Conservation (phyloP, 1,140 invertebrate species). For the Zaprionus tsacasi region DNA sequence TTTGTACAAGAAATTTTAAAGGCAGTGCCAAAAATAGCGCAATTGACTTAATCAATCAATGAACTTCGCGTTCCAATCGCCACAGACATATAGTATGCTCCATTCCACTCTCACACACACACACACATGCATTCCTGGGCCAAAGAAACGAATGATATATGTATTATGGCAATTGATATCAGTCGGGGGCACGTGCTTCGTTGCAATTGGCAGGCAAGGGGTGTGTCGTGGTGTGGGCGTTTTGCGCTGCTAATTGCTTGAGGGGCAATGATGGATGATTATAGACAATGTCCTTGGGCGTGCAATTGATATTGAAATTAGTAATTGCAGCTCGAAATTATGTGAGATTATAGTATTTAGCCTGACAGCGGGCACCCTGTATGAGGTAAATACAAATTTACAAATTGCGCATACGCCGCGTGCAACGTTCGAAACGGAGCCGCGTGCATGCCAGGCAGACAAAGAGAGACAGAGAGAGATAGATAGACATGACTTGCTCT, state of each 20-base stretch:
- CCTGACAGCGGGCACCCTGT: not conserved
- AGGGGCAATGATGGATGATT: slow-evolving; percentile 12
- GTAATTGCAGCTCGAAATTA: slow-evolving; percentile 42
- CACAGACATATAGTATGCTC: not conserved
- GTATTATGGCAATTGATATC: slow-evolving; percentile 34
- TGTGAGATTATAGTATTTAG: slow-evolving; percentile 6
- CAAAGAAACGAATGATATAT: slow-evolving; percentile 1
- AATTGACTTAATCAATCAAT: slow-evolving; percentile 44
- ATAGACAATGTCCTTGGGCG: slow-evolving; percentile 13
- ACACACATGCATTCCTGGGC: not conserved
- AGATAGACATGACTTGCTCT: not conserved
- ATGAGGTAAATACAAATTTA: not conserved
- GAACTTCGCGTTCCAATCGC: slow-evolving; percentile 20
- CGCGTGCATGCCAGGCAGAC: slow-evolving; percentile 58
- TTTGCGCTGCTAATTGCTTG: slow-evolving; percentile 6
- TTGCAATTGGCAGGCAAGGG: slow-evolving; percentile 19
- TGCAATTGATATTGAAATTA: slow-evolving; percentile 73
- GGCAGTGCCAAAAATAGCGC: slow-evolving; percentile 38
- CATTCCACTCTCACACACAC: not conserved
- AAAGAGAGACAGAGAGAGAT: slow-evolving; percentile 4
- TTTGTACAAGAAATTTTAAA: slow-evolving; percentile 16
- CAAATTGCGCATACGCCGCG: slow-evolving; percentile 72
- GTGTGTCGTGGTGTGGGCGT: not conserved
- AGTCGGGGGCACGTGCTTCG: slow-evolving; percentile 28
- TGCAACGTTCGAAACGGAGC: slow-evolving; percentile 42